Conservation (phyloP, 2,888 invertebrate genomes). For the Drosophila peninsularis region DNA sequence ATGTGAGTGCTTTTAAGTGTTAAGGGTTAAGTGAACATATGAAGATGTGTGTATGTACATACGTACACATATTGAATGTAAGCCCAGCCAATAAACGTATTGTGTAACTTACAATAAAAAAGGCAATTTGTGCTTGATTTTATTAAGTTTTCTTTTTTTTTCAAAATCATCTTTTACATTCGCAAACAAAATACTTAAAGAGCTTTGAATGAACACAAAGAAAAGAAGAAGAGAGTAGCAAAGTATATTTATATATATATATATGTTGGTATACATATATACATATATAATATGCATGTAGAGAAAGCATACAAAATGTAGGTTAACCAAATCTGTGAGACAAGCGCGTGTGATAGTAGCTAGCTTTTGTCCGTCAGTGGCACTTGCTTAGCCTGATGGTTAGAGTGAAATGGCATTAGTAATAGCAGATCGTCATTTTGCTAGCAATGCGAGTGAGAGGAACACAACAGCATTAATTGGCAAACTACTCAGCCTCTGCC, state of each 20-base stretch:
- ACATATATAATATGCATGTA: background rate
- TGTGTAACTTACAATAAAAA: slow-evolving; percentile 39
- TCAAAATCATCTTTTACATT: slow-evolving; percentile 29
- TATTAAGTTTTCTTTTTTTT: slow-evolving; percentile 21
- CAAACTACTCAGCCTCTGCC: slow-evolving; percentile 63
- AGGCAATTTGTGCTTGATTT: slow-evolving; percentile 45
- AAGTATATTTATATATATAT: background rate
- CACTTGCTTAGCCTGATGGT: slow-evolving; percentile 20
- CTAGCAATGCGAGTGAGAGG: slow-evolving; percentile 18
- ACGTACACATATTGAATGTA: background rate
- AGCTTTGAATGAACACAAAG: slow-evolving; percentile 7
- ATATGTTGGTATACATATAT: background rate
- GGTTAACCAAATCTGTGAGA: slow-evolving; percentile 13
- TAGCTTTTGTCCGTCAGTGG: slow-evolving; percentile 39
- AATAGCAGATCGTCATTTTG: slow-evolving; percentile 27
- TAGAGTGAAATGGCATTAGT: slow-evolving; percentile 50
- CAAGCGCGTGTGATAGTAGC: slow-evolving; percentile 32
- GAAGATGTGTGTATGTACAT: background rate
- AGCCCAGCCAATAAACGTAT: slow-evolving; percentile 37
- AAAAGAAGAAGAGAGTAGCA: slow-evolving; percentile 10
- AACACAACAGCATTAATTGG: slow-evolving; percentile 21
- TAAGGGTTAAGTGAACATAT: slow-evolving; percentile 5
- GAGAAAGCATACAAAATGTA: slow-evolving; percentile 26
- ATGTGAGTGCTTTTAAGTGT: background rate
- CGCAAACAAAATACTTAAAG: slow-evolving; percentile 30